Percentiles rank a stretch among this genome's conserved stretches.
phyloP scores from a whole-genome alignment of 2,888 invertebrate species.

The Shargacucullia verbasci region DNA sequence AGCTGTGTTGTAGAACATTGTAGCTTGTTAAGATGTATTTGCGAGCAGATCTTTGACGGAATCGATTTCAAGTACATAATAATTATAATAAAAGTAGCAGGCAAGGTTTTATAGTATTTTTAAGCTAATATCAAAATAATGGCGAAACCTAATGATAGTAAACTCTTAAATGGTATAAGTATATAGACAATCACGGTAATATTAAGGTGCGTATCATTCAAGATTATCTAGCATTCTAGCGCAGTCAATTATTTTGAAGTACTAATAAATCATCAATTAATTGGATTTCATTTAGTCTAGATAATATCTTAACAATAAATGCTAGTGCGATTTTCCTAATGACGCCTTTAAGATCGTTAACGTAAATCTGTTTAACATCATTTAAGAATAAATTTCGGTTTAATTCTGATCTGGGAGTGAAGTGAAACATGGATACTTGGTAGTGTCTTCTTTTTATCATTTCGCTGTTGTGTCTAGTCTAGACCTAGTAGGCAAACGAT shows the following conservation, averaged over 20 bases:
- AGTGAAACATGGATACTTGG: no score
- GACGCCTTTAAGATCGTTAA: conserved; percentile 21
- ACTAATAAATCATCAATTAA: conserved; percentile 48
- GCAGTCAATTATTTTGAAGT: conserved; percentile 26
- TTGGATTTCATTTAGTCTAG: conserved; percentile 49
- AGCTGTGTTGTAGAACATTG: conserved; percentile 43
- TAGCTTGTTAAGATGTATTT: conserved; percentile 18
- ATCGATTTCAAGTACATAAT: not conserved
- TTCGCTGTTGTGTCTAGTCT: no score
- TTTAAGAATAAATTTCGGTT: not conserved
- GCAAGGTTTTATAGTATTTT: no score
- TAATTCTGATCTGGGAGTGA: no score
- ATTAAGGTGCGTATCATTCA: conserved; percentile 36
- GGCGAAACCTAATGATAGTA: not conserved
- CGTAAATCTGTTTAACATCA: conserved; percentile 6
- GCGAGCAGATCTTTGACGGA: not conserved
- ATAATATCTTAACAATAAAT: conserved; percentile 46
- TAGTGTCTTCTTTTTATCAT: no score
- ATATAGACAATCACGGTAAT: conserved; percentile 36
- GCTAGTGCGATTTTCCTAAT: conserved; percentile 43
- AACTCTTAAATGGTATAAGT: conserved; percentile 4
- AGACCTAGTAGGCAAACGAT: no score
- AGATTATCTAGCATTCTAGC: conserved; percentile 18
- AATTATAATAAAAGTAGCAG: not conserved
- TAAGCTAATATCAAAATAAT: not conserved